Percentiles rank a stretch among this genome's conserved stretches.
Evolutionary conservation across 2,113 vertebrate species (phyloP).

Genomic region (Petrocephalus microphthalmus): DNA sequence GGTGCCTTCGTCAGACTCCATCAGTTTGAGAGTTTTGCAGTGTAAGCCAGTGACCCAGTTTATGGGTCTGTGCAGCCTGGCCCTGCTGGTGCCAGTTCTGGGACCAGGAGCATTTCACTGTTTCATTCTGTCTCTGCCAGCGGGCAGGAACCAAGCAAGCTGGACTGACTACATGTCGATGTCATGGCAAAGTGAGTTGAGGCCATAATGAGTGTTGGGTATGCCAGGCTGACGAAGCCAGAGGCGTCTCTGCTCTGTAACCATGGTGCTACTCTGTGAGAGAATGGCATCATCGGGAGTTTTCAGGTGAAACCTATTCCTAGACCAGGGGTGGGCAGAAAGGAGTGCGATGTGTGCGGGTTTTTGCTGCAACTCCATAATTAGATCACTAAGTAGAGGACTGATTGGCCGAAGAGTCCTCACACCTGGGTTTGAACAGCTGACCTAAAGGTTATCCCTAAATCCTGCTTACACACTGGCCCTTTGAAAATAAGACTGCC

Average conservation of each 20-base stretch:
- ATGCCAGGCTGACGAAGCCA: background rate
- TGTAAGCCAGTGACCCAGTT: slow-evolving; percentile 4
- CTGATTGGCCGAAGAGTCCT: background rate
- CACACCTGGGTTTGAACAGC: too few relatives aligned
- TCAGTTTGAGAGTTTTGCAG: background rate
- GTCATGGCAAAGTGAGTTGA: background rate
- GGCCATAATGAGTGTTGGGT: background rate
- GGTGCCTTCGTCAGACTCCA: background rate
- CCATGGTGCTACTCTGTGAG: background rate
- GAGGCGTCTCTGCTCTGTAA: background rate
- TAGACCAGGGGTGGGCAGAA: too few relatives aligned
- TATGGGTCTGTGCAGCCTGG: background rate
- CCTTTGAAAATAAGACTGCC: too few relatives aligned
- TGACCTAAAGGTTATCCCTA: too few relatives aligned
- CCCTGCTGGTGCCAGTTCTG: background rate
- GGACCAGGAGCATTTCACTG: background rate
- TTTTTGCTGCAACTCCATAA: too few relatives aligned
- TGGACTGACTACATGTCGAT: background rate
- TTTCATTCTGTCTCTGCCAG: background rate
- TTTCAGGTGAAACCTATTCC: background rate
- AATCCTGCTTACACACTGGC: too few relatives aligned
- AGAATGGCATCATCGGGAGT: background rate
- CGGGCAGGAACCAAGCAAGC: background rate
- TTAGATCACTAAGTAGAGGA: too few relatives aligned
- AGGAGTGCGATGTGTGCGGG: too few relatives aligned